Percentiles rank a stretch among this genome's conserved stretches.
phyloP scores from a whole-genome alignment of 1,140 invertebrate species.

The Antheraea pernyi region DNA sequence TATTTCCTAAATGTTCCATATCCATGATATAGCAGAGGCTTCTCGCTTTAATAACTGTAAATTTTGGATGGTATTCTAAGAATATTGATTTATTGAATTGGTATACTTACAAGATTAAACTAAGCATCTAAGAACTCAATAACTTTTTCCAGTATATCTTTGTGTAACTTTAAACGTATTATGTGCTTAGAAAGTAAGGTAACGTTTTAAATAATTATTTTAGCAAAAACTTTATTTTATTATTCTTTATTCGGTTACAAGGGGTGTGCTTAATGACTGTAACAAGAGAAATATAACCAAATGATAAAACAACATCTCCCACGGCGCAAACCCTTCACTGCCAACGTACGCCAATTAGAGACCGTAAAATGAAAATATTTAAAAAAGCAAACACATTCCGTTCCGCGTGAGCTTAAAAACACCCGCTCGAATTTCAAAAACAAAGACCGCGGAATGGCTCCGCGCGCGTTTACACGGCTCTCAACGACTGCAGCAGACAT shows the following conservation, averaged over 20 bases:
- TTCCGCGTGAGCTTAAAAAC: slow-evolving; percentile 11
- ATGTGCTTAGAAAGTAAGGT: too few relatives aligned
- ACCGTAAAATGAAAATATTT: slow-evolving; percentile 25
- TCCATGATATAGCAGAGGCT: not conserved
- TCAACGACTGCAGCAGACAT: slow-evolving; percentile 35
- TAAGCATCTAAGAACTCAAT: too few relatives aligned
- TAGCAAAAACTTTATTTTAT: too few relatives aligned
- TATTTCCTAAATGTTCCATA: not conserved
- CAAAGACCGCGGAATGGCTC: slow-evolving; percentile 32
- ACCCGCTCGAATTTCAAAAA: slow-evolving; percentile 41
- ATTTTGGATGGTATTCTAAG: too few relatives aligned
- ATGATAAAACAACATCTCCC: not conserved
- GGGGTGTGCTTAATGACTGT: not conserved
- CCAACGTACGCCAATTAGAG: slow-evolving; percentile 21
- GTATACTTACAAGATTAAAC: too few relatives aligned
- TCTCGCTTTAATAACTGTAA: too few relatives aligned
- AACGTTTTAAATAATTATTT: too few relatives aligned
- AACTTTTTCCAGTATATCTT: too few relatives aligned
- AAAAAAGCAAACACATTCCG: slow-evolving; percentile 18
- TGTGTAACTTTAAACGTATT: too few relatives aligned
- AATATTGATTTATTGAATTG: too few relatives aligned
- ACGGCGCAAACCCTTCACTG: slow-evolving; percentile 7
- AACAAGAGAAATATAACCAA: not conserved
- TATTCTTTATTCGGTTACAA: not conserved
- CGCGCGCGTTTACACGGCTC: slow-evolving; percentile 23